Conservation (phyloP, 2,113 vertebrate genomes). For the Centropus unirufus region DNA sequence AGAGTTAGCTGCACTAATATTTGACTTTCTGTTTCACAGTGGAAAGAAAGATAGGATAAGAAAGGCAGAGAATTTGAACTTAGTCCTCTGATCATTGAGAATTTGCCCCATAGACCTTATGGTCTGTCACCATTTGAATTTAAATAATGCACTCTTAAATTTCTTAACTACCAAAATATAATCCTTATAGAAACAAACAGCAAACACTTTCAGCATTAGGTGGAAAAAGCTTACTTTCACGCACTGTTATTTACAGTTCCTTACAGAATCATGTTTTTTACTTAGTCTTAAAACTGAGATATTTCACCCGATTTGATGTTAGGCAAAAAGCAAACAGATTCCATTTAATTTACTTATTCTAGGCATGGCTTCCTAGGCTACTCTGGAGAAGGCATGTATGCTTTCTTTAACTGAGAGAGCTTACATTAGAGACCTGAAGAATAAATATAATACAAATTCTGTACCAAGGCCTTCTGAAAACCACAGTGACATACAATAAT, state of each 20-base stretch:
- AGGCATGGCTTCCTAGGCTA: not conserved
- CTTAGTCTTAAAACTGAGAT: not conserved
- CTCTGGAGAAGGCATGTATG: not conserved
- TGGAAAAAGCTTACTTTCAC: not conserved
- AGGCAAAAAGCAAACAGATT: not conserved
- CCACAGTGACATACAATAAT: not conserved
- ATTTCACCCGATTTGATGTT: not conserved
- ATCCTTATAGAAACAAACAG: not conserved
- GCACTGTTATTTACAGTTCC: not conserved
- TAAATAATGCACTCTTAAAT: not conserved
- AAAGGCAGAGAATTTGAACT: not conserved
- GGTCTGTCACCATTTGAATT: not conserved
- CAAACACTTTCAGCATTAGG: not conserved
- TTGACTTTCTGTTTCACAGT: slow-evolving; percentile 50
- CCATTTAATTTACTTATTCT: not conserved
- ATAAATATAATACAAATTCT: not conserved
- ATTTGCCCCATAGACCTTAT: not conserved
- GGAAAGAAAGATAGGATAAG: slow-evolving; percentile 33
- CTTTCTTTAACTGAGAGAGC: not conserved
- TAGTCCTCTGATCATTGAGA: not conserved
- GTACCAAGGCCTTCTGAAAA: not conserved
- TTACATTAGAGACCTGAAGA: not conserved
- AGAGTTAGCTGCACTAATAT: slow-evolving; percentile 55
- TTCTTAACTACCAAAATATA: not conserved
- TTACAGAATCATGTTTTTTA: not conserved